phyloP scores from a whole-genome alignment of 2,888 invertebrate genomes.

The Anoplius nigerrimus region DNA sequence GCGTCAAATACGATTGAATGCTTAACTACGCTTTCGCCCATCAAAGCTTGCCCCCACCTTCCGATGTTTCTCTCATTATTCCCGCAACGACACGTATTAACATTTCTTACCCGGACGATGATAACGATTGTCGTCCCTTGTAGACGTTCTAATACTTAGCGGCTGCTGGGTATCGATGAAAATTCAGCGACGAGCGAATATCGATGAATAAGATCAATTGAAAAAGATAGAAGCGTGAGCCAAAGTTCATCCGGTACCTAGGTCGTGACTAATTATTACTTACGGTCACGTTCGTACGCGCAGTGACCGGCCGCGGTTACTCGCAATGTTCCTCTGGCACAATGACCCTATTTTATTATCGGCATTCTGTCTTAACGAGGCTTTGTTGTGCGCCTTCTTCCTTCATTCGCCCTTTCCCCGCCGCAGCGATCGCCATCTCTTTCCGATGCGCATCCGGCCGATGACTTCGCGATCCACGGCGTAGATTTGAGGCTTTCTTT shows the following conservation, averaged over 20 bases:
- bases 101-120: too few relatives aligned
- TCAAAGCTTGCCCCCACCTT: constrained; percentile 28
- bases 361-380: constrained; percentile 65
- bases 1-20: constrained; percentile 26
- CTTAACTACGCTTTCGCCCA: constrained; percentile 18
- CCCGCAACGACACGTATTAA: too few relatives aligned
- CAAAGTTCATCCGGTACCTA: too few relatives aligned
- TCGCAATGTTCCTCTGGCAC: constrained; percentile 35
- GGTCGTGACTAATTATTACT: constrained; percentile 39
- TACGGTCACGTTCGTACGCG: constrained; percentile 37
- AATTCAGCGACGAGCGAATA: not conserved
- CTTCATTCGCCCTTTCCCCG: constrained; percentile 16
- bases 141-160: too few relatives aligned
- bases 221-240: not conserved
- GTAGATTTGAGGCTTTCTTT: constrained; percentile 23
- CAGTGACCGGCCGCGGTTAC: constrained; percentile 19
- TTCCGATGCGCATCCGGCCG: constrained; percentile 18
- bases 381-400: constrained; percentile 55
- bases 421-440: not conserved
- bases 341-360: constrained; percentile 56
- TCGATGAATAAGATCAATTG: not conserved
- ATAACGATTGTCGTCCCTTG: too few relatives aligned
- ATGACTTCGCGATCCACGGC: constrained; percentile 26
- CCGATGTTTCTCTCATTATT: constrained; percentile 6
- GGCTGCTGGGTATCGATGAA: not conserved